Evolutionary conservation across 2,888 invertebrate species (phyloP), one percentile per base, ranked within the genome.

Genomic region (Eupithecia subumbrata): DNA sequence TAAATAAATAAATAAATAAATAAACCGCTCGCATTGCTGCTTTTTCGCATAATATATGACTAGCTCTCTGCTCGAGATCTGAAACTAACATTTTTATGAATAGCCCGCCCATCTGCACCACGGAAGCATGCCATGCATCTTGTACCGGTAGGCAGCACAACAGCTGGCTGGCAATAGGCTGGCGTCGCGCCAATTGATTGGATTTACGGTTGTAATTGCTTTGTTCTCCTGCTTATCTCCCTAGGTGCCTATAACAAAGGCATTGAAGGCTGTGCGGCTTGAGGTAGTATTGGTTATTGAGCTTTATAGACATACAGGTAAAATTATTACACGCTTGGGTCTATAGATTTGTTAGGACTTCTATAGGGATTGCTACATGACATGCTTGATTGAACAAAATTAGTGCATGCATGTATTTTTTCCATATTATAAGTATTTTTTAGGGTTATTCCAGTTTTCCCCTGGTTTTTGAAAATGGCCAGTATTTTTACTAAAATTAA

Each of bases 151-250:
- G 73, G 60, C 43, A 70, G 34, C 40, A 71, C 64, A 72, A 45
- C 66, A 70, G 48, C 77, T 63, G 72, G 72, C 63, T 72, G 72
- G 60, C 76, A 25, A 60, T 69, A 73, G 37, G 25, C 60, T 77
- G 77, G 77, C 77, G 45, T 68, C 48, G 52, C 22, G 77, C 77
- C 77, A 77, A 73, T 73, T 71, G 63, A 77, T 77, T 75, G 77
- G 71, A 69, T 77, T 77, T 67, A 71, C 72, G 56, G 73, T 45
- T 75, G 75, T 87, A 85, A 87, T 88, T 86, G 86, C 83, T 85
- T 84, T 84, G 83, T 84, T 80, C 80, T 60, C 60, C 60, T 79
- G 76, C 76, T 78, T 79, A 79, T 66, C 69, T 67, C 71, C 34
- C 68, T 71, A 66, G 40, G 64, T 66, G 60, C 48, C 72, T 64